phyloP scores from a whole-genome alignment of 2,797 vertebrate species.

The Muraenolepis orangiensis region DNA sequence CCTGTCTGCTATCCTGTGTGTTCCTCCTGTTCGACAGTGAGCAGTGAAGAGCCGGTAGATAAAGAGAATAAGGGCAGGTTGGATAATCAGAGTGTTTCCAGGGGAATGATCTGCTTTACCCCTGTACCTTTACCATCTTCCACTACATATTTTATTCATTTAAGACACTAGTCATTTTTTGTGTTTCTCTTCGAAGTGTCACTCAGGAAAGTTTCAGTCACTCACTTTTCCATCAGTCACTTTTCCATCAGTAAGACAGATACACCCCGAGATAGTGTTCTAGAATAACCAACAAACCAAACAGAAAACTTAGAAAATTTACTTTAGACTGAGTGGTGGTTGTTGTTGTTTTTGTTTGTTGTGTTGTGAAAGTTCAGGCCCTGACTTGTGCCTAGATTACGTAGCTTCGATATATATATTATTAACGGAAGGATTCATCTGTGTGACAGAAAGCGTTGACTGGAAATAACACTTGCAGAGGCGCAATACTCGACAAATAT shows the following conservation, averaged over 20 bases:
- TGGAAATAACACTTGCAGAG: neutral
- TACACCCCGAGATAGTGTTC: neutral
- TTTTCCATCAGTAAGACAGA: neutral
- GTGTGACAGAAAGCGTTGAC: neutral
- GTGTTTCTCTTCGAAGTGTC: slow-evolving; percentile 19
- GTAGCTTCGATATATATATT: neutral
- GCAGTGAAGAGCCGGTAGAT: neutral
- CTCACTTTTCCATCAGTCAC: neutral
- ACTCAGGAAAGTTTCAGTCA: slow-evolving; percentile 5
- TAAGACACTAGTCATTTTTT: neutral
- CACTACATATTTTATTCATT: slow-evolving; percentile 9
- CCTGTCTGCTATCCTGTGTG: neutral
- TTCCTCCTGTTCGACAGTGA: neutral
- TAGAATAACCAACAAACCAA: neutral
- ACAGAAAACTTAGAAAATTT: neutral
- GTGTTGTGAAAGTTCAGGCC: neutral
- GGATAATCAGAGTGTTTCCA: neutral
- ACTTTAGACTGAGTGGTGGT: neutral
- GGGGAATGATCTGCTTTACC: neutral
- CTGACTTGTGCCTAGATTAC: neutral
- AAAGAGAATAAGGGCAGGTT: neutral
- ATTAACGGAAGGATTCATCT: neutral
- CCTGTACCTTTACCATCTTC: slow-evolving; percentile 6
- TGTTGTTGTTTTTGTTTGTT: too few species aligned
- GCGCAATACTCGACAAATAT: neutral